These are phyloP conservation scores for Drosophila pachea DNA, from an alignment of 1,140 invertebrate genomes.

Conservation along the genomic window DNA sequence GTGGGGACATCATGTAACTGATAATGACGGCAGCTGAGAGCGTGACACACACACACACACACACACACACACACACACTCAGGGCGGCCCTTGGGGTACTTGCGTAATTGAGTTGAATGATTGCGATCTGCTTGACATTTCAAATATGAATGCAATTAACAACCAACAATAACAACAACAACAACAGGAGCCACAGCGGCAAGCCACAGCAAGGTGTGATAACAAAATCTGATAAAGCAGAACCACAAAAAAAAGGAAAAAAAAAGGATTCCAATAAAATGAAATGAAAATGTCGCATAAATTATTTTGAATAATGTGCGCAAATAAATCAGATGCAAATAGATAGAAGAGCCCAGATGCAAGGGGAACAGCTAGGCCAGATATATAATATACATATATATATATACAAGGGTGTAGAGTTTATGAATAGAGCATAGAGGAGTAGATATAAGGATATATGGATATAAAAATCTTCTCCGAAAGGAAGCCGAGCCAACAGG, in stretches of 20 bases:
- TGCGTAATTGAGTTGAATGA: constrained; percentile 66
- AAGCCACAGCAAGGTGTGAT: neutral
- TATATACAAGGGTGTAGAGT: neutral
- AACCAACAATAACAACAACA: constrained; percentile 10
- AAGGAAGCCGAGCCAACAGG: too few species aligned
- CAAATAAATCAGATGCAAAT: constrained; percentile 11
- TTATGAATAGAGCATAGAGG: too few species aligned
- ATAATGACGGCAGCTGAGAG: constrained; percentile 8
- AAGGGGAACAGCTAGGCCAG: neutral
- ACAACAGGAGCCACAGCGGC: too few species aligned
- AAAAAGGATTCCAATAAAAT: too few species aligned
- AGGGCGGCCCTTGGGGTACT: constrained; percentile 41
- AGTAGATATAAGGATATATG: too few species aligned
- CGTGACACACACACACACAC: neutral
- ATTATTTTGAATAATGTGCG: neutral
- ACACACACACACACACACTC: constrained; percentile 8
- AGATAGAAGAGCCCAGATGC: neutral
- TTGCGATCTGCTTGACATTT: constrained; percentile 52
- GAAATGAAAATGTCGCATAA: neutral
- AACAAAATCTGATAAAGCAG: constrained; percentile 18
- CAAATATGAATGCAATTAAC: constrained; percentile 42
- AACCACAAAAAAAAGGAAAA: neutral
- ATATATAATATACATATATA: neutral
- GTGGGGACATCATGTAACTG: constrained; percentile 5
- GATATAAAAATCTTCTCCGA: too few species aligned